A percentile compares a stretch with the other conserved stretches of the same genome.
These are phyloP conservation scores for Anas acuta DNA, from an alignment of 2,797 vertebrate species.

Conservation along the genomic window DNA sequence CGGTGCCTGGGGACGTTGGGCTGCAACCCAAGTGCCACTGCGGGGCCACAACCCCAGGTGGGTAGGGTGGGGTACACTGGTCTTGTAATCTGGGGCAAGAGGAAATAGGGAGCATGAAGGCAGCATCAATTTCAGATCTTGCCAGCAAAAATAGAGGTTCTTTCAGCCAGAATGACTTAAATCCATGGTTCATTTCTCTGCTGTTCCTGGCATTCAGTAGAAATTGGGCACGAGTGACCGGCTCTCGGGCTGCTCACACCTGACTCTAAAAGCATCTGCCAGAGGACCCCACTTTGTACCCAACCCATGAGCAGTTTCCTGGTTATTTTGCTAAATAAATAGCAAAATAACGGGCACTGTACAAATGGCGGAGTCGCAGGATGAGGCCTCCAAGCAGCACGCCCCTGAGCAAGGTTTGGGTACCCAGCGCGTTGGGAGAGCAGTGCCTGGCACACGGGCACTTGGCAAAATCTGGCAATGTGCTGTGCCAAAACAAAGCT, in stretches of 20 bases:
- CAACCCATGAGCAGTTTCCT: not conserved
- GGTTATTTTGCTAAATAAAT: conserved; percentile 41
- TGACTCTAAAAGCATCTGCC: not conserved
- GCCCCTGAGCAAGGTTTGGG: not conserved
- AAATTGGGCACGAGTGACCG: not conserved
- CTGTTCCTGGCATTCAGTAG: not conserved
- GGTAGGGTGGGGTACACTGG: not conserved
- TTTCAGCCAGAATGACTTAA: conserved; percentile 9
- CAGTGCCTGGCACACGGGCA: fast-evolving
- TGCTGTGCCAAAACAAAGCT: not conserved
- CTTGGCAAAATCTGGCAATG: not conserved
- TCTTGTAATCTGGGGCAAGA: not conserved
- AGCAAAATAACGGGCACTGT: not conserved
- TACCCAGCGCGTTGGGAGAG: no score
- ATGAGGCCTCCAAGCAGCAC: not conserved
- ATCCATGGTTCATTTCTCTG: conserved; percentile 14
- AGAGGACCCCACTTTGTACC: conserved; percentile 19
- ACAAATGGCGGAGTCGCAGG: not conserved
- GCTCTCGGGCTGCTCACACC: conserved; percentile 9
- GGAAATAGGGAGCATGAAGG: not conserved
- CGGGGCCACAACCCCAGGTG: not conserved
- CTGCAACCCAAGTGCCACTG: not conserved
- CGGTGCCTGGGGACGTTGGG: not conserved
- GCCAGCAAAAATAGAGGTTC: conserved; percentile 31
- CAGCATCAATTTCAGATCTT: not conserved